Evolutionary conservation across 2,888 invertebrate species (phyloP), one percentile per base, ranked within the genome.

Genomic region (Aphelenchoides bicaudatus): DNA sequence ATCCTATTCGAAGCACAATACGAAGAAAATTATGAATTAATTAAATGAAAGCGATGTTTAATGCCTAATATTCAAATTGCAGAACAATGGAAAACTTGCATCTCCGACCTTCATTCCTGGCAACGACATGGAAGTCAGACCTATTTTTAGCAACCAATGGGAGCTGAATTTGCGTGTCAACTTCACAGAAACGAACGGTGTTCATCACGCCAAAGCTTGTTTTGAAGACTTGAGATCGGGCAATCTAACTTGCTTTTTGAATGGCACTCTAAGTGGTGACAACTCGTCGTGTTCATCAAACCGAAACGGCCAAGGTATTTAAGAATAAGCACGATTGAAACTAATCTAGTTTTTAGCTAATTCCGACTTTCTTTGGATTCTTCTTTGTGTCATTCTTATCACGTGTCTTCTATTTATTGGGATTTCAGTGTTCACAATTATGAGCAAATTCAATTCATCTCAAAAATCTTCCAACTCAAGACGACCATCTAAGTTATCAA

Each of bases 91-190:
- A 16, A 34, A 39, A 10, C 25, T 53, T 28, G 46, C 65, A 4
- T 25, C 25, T 13, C 29, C 34, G 38, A 51, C 39, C 3, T 62
- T 62, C 39, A 52, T 59, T 4, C 65, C 58, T n/a, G 65, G 65
- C 27, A 62, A 61, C 39, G 37, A 56, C 21, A 56, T 43, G 16
- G 62, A 66, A 48, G 19, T 61, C 13, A 39, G 62, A 13, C 37
- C 66, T 8, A 59, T 62, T 43, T 51, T 60, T 6, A 67, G 29
- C 43, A 51, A 62, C 25, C 66, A 62, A 27, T 62, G 65, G 63
- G 65, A 53, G n/a, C 39, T 62, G 19, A 53, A 62, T 2, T 29
- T 62, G 21, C 62, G 51, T 29, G 62, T 62, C 19, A 30, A 46
- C 8, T 63, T 62, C 39, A 29, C 43, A 13, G n/a, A 51, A 21